Percentiles rank a stretch among this genome's conserved stretches.
Conservation (phyloP, 1,140 invertebrate species). For the Lerema accius region DNA sequence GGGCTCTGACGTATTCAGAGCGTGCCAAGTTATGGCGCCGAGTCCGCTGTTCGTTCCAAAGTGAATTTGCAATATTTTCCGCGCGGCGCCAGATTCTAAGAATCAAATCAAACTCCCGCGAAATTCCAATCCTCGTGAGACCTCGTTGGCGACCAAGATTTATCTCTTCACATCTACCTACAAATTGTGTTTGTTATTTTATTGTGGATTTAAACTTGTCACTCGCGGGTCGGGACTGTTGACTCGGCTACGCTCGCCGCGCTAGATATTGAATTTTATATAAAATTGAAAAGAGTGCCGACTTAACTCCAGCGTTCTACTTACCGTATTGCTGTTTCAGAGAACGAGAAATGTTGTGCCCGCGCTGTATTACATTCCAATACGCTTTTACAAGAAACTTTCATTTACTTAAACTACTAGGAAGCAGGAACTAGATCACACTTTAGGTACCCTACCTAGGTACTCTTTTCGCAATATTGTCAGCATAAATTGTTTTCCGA, state of each 20-base stretch:
- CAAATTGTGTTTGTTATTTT: slow-evolving; percentile 32
- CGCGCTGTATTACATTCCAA: slow-evolving; percentile 7
- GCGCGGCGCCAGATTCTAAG: slow-evolving; percentile 44
- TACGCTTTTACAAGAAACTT: slow-evolving; percentile 5
- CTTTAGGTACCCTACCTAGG: no score
- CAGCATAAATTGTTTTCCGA: no score
- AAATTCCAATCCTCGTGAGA: slow-evolving; percentile 44
- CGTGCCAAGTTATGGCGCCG: not conserved
- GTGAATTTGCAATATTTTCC: slow-evolving; percentile 51
- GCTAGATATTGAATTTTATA: slow-evolving; percentile 22
- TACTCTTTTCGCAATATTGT: no score
- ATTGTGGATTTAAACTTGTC: slow-evolving; percentile 31
- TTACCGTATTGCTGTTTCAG: slow-evolving; percentile 26
- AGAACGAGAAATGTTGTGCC: not conserved
- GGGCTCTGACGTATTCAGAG: slow-evolving; percentile 11
- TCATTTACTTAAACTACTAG: not conserved
- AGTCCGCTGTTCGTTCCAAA: slow-evolving; percentile 32
- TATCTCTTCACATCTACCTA: slow-evolving; percentile 45
- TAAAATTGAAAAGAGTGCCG: slow-evolving; percentile 24
- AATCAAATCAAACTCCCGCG: slow-evolving; percentile 56
- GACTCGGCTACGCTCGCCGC: not conserved
- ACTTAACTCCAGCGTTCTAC: slow-evolving; percentile 23
- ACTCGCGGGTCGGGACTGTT: slow-evolving; percentile 7
- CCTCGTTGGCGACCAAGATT: slow-evolving; percentile 46
- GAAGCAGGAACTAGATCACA: no score